Evolutionary conservation across 2,113 vertebrate genomes (phyloP).

Genomic region (Taurulus bubalis): DNA sequence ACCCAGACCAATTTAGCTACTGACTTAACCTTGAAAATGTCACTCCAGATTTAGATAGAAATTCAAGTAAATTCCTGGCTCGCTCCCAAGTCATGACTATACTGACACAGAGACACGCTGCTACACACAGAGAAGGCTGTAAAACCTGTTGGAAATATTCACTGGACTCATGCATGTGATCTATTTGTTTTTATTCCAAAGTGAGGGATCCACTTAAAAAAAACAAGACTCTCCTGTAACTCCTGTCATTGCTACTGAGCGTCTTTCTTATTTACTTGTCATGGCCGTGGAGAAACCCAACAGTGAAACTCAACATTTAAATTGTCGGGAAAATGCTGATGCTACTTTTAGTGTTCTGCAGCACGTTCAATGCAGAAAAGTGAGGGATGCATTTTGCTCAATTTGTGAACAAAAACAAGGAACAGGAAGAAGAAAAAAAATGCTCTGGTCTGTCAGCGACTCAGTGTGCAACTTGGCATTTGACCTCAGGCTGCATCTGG

Average conservation of each 20-base stretch:
- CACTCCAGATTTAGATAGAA: not conserved
- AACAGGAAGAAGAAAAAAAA: not conserved
- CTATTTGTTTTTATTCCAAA: conserved; percentile 20
- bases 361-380: not conserved
- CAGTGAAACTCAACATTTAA: not conserved
- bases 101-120: conserved; percentile 22
- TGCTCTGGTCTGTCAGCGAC: not conserved
- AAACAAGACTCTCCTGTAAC: not conserved
- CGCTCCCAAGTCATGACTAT: not conserved
- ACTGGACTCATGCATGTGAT: conserved; percentile 16
- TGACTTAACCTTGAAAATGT: not conserved
- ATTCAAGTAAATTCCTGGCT: not conserved
- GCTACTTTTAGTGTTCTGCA: not conserved
- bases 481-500: not conserved
- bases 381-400: not conserved
- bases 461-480: not conserved
- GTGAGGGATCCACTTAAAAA: not conserved
- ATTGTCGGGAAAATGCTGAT: not conserved
- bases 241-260: not conserved
- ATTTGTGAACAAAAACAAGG: not conserved
- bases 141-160: not conserved
- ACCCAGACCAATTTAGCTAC: too few relatives aligned
- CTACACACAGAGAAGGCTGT: not conserved
- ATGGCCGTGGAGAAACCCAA: too few relatives aligned
- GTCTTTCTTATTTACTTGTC: not conserved